Conservation (phyloP, 2,113 vertebrate genomes). For the Gorsachius goisagi region DNA sequence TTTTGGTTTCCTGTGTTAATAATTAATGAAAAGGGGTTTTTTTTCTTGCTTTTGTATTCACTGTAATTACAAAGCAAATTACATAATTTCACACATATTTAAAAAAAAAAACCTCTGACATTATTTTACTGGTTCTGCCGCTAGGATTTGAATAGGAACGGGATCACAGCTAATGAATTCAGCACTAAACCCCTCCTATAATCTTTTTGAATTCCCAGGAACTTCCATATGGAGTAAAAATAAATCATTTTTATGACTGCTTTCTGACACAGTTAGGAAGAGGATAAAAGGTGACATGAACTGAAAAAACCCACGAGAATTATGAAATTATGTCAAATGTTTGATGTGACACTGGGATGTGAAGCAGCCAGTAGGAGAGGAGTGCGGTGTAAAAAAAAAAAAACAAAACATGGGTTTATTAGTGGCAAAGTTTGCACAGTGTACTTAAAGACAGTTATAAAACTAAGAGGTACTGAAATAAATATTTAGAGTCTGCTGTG, state of each 20-base stretch:
- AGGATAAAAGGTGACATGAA: not conserved
- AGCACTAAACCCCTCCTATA: slow-evolving; percentile 12
- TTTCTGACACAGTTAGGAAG: not conserved
- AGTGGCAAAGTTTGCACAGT: not conserved
- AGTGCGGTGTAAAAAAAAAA: not conserved
- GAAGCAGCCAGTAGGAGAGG: not conserved
- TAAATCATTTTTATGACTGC: not conserved
- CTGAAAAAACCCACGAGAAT: not conserved
- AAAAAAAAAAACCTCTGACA: not conserved
- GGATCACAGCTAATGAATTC: slow-evolving; percentile 31
- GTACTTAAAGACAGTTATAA: not conserved
- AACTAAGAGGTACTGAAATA: not conserved
- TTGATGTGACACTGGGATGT: not conserved
- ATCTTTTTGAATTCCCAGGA: not conserved
- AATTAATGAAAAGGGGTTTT: not conserved
- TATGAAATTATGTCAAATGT: not conserved
- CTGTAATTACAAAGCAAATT: slow-evolving; percentile 32
- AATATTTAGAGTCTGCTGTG: not conserved
- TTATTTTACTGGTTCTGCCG: not conserved
- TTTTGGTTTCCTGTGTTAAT: not conserved
- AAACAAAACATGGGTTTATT: not conserved
- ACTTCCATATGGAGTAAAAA: slow-evolving; percentile 3
- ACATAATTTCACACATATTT: not conserved
- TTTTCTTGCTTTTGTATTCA: not conserved
- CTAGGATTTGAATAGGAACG: not conserved